Evolutionary conservation across 2,888 invertebrate species (phyloP).

Genomic region (Patella pellucida): DNA sequence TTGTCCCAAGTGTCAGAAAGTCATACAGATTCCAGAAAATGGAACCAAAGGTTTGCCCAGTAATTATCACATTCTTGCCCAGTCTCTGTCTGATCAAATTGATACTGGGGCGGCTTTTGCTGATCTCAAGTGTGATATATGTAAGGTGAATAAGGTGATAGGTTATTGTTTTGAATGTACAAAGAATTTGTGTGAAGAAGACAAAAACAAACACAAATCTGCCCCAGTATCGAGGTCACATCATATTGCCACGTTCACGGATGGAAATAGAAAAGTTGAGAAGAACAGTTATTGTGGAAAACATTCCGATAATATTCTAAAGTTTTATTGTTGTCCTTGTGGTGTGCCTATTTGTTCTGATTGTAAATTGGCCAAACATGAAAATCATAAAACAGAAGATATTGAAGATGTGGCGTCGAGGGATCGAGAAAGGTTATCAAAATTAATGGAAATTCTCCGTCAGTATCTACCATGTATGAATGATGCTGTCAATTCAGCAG

Average conservation of each 20-base stretch:
- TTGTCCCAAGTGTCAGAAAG: slow-evolving; percentile 22
- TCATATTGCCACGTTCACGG: slow-evolving; percentile 21
- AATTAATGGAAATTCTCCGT: slow-evolving; percentile 11
- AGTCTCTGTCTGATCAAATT: not conserved
- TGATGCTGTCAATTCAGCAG: slow-evolving; percentile 12
- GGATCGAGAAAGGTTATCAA: slow-evolving; percentile 13
- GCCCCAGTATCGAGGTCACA: slow-evolving; percentile 11
- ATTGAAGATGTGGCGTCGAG: slow-evolving; percentile 15
- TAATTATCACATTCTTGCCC: slow-evolving; percentile 20
- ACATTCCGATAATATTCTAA: slow-evolving; percentile 17
- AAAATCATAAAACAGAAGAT: slow-evolving; percentile 21
- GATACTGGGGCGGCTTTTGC: slow-evolving; percentile 10
- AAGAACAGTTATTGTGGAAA: slow-evolving; percentile 16
- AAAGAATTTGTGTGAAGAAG: slow-evolving; percentile 19
- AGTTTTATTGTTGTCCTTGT: slow-evolving; percentile 20
- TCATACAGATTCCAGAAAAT: slow-evolving; percentile 12
- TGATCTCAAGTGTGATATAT: slow-evolving; percentile 19
- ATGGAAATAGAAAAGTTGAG: slow-evolving; percentile 13
- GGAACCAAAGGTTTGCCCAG: slow-evolving; percentile 18
- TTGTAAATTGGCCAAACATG: slow-evolving; percentile 19
- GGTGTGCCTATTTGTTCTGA: slow-evolving; percentile 16
- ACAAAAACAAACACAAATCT: slow-evolving; percentile 21
- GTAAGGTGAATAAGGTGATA: slow-evolving; percentile 13
- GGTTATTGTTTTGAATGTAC: slow-evolving; percentile 24
- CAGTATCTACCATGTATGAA: slow-evolving; percentile 1